Percentiles rank a stretch among this genome's conserved stretches.
Conservation (phyloP, 2,888 invertebrate genomes). For the Drosophila mimetica region DNA sequence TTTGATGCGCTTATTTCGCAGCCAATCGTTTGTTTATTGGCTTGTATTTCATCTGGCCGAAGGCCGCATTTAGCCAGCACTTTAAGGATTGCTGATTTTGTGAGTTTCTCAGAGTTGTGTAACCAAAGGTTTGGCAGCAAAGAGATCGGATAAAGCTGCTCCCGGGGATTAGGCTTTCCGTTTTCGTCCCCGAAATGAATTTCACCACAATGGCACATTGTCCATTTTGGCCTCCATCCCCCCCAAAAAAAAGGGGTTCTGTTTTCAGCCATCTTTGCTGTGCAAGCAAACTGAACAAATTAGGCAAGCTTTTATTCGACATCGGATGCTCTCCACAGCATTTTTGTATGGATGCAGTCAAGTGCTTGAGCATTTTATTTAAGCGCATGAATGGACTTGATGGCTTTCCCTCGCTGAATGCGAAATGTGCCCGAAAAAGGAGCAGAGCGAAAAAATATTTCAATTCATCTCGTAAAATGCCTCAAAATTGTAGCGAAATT, state of each 20-base stretch:
- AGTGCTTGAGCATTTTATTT: conserved; percentile 81
- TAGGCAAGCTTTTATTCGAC: conserved; percentile 62
- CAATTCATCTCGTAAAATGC: conserved; percentile 81
- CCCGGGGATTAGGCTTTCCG: conserved; percentile 10
- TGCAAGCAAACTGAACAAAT: conserved; percentile 68
- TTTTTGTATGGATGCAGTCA: conserved; percentile 83
- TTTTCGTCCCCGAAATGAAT: conserved; percentile 27
- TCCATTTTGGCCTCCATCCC: conserved; percentile 5
- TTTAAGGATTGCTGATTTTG: conserved; percentile 17
- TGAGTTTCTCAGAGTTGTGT: conserved; percentile 6
- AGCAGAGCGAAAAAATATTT: conserved; percentile 60
- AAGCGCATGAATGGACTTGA: conserved; percentile 83
- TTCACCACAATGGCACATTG: conserved; percentile 37
- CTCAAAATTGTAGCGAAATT: conserved; percentile 82
- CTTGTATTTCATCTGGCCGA: conserved; percentile 24
- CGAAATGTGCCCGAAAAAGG: conserved; percentile 56
- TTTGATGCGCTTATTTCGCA: conserved; percentile 31
- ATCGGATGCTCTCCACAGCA: conserved; percentile 35
- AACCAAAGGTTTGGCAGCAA: conserved; percentile 13
- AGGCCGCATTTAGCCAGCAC: conserved; percentile 15
- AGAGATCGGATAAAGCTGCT: conserved; percentile 24
- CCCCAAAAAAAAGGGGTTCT: conserved; percentile 37
- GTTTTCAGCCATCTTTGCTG: conserved; percentile 22
- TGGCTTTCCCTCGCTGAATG: conserved; percentile 66
- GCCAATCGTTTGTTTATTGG: conserved; percentile 32